Base-by-base conservation (phyloP, 2,113 vertebrate genomes). In the Lasiurus borealis region DNA sequence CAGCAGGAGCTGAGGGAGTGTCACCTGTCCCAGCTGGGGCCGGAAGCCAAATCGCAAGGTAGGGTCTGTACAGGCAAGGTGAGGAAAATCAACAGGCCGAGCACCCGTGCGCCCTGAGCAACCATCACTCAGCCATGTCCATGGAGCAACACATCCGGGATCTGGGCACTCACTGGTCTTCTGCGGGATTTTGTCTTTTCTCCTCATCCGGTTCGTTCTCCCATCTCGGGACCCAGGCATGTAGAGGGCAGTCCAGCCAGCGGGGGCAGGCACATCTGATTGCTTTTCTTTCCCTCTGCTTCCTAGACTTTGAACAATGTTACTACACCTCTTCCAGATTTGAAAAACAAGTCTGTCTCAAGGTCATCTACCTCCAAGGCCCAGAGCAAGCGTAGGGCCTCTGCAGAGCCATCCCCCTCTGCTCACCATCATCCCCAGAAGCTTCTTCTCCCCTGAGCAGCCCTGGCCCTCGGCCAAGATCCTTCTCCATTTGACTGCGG, bases 201-300 rank as follows among this genome's bases (percentile, higher is more conserved):
- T 34, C 85, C 23, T 34, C 5, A 8, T 64, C 80, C 72, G 75
- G 29, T 29, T 64, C 4, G 3, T 13, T 54, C 85, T 50, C 29
- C 1, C 11, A 16, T 90, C 7, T 40, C 3, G 10, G 16, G 29
- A 16, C 13, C 44, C 13, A 0, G 12, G 8, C 10, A 16, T 5
- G 10, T 8, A 64, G 8, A 69, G 10, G 34, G 72, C 44, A 23
- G 8, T 9, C 9, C 31, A 4, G 23, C n/a, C 4, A 48, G 44
- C 66, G 23, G 54, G 54, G 46, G 36, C 40, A 8, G 40, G 4
- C 16, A 8, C n/a, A 36, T 29, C 2, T 7, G 6, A 88, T 0
- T 0, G 31, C 57, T 87, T 40, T 21, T 29, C 72, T 52, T 54
- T n/a, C 71, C 64, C 27, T 46, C 40, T 0, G 5, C 44, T n/a